Conservation (phyloP, 2,888 invertebrate genomes). For the Orthosia cruda region DNA sequence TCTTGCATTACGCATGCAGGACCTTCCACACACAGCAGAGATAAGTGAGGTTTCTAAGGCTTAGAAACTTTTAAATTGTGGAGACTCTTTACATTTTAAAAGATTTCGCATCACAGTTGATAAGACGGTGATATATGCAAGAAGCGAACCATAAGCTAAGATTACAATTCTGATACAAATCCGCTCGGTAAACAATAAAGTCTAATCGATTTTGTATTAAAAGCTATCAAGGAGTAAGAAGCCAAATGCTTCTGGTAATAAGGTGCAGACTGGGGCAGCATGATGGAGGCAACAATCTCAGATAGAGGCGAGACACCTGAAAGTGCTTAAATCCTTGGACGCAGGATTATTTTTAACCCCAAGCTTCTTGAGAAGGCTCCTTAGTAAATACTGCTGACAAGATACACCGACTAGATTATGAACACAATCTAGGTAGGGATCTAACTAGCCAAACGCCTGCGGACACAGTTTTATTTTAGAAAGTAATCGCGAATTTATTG, state of each 20-base stretch:
- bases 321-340: constrained; percentile 80
- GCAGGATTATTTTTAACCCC: constrained; percentile 83
- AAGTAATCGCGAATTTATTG: constrained; percentile 68
- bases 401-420: constrained; percentile 75
- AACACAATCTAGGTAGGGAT: constrained; percentile 71
- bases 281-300: constrained; percentile 67
- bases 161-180: constrained; percentile 85
- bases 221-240: constrained; percentile 59
- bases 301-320: constrained; percentile 81
- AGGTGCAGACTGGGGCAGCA: constrained; percentile 63
- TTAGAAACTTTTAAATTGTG: constrained; percentile 10
- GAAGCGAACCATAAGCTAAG: constrained; percentile 69
- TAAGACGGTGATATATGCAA: constrained; percentile 46
- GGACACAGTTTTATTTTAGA: constrained; percentile 72
- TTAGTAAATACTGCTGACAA: constrained; percentile 77
- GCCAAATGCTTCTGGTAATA: constrained; percentile 65
- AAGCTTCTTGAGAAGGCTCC: constrained; percentile 73
- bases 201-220: constrained; percentile 79
- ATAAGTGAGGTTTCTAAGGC: constrained; percentile 32
- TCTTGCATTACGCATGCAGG: constrained; percentile 40
- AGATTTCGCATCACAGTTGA: constrained; percentile 33
- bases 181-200: constrained; percentile 81
- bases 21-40: constrained; percentile 25
- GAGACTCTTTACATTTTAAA: constrained; percentile 13
- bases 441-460: constrained; percentile 58